Conservation (phyloP, 2,797 vertebrate species). For the Diplodus puntazzo region DNA sequence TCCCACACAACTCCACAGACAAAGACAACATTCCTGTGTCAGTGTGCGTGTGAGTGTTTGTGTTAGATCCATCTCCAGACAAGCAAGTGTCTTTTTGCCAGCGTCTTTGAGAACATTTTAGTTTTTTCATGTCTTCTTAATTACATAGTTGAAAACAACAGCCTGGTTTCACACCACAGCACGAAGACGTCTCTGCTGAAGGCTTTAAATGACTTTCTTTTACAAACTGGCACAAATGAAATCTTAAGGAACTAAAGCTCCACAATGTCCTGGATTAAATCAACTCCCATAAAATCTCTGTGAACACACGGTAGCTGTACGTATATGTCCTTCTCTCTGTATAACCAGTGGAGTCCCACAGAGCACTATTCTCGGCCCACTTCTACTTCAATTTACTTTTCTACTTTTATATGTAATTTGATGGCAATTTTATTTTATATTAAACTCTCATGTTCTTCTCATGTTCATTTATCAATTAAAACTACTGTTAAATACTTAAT, state of each 20-base stretch:
- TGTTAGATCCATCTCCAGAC: slow-evolving; percentile 25
- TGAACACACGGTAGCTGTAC: neutral
- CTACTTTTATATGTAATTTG: neutral
- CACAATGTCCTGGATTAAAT: neutral
- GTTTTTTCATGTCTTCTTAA: slow-evolving; percentile 33
- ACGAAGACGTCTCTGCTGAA: neutral
- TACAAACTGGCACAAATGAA: neutral
- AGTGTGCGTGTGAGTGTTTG: neutral
- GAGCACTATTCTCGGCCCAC: slow-evolving; percentile 1
- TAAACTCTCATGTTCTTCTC: neutral
- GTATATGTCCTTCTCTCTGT: neutral
- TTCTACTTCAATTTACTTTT: neutral
- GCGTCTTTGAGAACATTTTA: slow-evolving; percentile 6
- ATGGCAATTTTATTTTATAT: neutral
- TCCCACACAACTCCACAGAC: slow-evolving; percentile 41
- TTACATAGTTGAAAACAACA: slow-evolving; percentile 9
- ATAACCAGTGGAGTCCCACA: slow-evolving; percentile 18
- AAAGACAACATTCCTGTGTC: neutral
- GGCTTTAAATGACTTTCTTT: neutral
- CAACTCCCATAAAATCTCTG: neutral
- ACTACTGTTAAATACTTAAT: neutral
- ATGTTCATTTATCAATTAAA: neutral
- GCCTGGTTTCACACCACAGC: slow-evolving; percentile 13
- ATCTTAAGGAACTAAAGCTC: no score
- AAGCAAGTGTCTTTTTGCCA: slow-evolving; percentile 2